Percentiles rank a stretch among this genome's conserved stretches.
Evolutionary conservation across 2,888 invertebrate genomes (phyloP).

Genomic region (Disparrhopalites patrizii): DNA sequence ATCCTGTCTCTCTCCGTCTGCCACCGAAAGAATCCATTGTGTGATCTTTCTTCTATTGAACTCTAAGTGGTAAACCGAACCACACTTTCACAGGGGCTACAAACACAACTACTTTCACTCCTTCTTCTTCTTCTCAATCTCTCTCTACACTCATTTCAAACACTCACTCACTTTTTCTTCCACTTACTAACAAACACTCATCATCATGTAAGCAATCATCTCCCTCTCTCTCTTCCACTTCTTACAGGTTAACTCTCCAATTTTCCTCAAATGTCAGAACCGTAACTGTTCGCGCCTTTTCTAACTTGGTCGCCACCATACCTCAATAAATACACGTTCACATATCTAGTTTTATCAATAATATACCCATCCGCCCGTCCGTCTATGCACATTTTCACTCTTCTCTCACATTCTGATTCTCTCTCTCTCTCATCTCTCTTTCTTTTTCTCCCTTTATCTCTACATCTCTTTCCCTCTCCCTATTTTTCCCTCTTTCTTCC

Average conservation of each 20-base stretch:
- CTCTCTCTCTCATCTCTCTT: no score
- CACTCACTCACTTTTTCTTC: slow-evolving; percentile 1
- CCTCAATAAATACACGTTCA: no score
- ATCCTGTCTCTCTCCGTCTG: slow-evolving; percentile 22
- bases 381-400: no score
- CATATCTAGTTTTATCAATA: no score
- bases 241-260: neutral
- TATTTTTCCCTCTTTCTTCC: no score
- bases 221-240: neutral
- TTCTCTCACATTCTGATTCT: no score
- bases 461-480: no score
- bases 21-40: slow-evolving; percentile 26
- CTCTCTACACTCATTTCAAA: slow-evolving; percentile 11
- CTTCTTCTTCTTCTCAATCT: slow-evolving; percentile 6
- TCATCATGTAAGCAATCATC: slow-evolving; percentile 1
- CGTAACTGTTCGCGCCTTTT: no score
- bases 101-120: neutral
- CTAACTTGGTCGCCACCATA: no score
- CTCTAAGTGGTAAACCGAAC: slow-evolving; percentile 29
- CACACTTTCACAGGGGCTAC: slow-evolving; percentile 1
- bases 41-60: slow-evolving; percentile 27
- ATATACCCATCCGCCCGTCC: no score
- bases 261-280: neutral
- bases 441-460: no score
- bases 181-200: slow-evolving; percentile 12